Percentiles rank a stretch among this genome's conserved stretches.
Evolutionary conservation across 2,888 invertebrate species (phyloP).

Genomic region (Elaeidobius kamerunicus): DNA sequence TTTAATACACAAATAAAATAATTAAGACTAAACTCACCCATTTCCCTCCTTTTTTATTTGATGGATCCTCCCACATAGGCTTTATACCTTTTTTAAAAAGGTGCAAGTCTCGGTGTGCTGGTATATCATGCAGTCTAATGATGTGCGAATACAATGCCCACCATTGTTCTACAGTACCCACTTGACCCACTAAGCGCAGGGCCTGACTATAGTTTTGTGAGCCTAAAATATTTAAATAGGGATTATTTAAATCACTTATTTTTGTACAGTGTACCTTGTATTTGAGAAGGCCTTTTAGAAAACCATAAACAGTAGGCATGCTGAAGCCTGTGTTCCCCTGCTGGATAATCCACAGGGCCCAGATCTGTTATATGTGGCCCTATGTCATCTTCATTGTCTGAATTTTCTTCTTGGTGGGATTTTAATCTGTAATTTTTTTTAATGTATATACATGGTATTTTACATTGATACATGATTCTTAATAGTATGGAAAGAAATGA

Average conservation of each 20-base stretch:
- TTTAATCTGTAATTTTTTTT: conserved; percentile 39
- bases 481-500: no score
- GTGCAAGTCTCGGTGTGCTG: conserved; percentile 90
- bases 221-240: conserved; percentile 12
- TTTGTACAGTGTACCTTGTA: conserved; percentile 54
- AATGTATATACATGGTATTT: no score
- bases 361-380: conserved; percentile 51
- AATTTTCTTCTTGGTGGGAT: conserved; percentile 57
- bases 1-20: conserved; percentile 2
- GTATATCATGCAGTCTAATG: conserved; percentile 83
- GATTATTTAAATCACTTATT: no score
- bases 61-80: conserved; percentile 99
- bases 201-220: conserved; percentile 61
- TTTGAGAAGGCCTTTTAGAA: conserved; percentile 46
- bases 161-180: conserved; percentile 95
- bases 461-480: no score
- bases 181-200: conserved; percentile 73
- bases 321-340: conserved; percentile 88
- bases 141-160: conserved; percentile 95
- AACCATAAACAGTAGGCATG: conserved; percentile 91
- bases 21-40: conserved; percentile 65
- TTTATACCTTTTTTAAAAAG: conserved; percentile 97
- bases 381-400: conserved; percentile 64
- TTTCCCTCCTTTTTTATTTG: conserved; percentile 95
- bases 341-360: conserved; percentile 69